phyloP scores from a whole-genome alignment of 2,888 invertebrate genomes.

The Cantharis rufa region DNA sequence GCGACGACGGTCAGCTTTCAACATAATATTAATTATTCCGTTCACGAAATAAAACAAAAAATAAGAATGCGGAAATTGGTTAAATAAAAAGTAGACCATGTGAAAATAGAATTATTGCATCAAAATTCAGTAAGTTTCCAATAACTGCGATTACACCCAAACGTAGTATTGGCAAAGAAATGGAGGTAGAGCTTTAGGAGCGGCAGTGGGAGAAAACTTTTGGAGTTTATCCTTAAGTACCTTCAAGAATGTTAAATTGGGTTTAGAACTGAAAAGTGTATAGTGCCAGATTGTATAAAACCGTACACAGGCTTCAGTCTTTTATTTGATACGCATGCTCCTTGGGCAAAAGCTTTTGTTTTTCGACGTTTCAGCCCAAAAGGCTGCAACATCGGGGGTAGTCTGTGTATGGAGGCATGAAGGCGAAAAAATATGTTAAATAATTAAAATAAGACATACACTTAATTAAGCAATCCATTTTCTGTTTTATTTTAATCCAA shows the following conservation, averaged over 20 bases:
- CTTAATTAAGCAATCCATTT: constrained; percentile 38
- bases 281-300: too few relatives aligned
- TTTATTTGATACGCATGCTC: not conserved
- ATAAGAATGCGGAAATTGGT: not conserved
- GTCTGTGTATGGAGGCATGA: not conserved
- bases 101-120: not conserved
- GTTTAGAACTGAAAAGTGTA: not conserved
- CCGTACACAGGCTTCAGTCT: too few relatives aligned
- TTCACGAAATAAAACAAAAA: not conserved
- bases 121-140: not conserved
- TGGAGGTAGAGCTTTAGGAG: not conserved
- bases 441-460: constrained; percentile 33
- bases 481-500: constrained; percentile 5
- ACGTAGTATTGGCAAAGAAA: not conserved
- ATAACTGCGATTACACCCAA: not conserved
- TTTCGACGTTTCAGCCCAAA: not conserved
- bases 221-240: not conserved
- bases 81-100: not conserved
- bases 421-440: constrained; percentile 18
- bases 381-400: not conserved
- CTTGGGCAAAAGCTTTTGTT: not conserved
- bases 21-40: not conserved
- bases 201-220: not conserved
- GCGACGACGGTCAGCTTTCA: not conserved
- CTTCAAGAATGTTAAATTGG: not conserved